Percentiles rank a stretch among this genome's conserved stretches.
These are phyloP conservation scores for Pogonophryne albipinna DNA, from an alignment of 2,797 vertebrate species.

Conservation along the genomic window DNA sequence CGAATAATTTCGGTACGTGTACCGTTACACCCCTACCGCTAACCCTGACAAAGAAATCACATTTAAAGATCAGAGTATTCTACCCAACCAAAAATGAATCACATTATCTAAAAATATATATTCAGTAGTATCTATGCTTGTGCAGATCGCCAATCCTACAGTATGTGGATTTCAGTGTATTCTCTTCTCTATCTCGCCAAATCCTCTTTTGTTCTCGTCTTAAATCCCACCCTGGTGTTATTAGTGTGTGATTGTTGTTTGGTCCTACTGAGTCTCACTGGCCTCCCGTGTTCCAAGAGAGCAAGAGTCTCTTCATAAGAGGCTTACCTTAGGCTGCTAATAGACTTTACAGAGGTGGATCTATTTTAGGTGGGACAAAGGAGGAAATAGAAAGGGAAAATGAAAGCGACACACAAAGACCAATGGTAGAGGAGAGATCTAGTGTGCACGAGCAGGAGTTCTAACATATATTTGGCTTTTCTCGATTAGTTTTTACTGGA, in stretches of 20 bases:
- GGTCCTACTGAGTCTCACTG: slow-evolving; percentile 47
- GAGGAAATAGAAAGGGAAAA: slow-evolving; percentile 37
- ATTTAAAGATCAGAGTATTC: not conserved
- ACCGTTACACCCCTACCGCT: too few relatives aligned
- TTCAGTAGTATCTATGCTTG: not conserved
- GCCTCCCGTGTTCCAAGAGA: slow-evolving; percentile 62
- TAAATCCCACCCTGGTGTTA: slow-evolving; percentile 52
- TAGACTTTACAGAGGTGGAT: slow-evolving; percentile 76
- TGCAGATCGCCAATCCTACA: not conserved
- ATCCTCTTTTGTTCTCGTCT: slow-evolving; percentile 47
- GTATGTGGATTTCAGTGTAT: slow-evolving; percentile 14
- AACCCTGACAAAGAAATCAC: not conserved
- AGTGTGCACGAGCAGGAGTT: not conserved
- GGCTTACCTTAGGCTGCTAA: slow-evolving; percentile 81
- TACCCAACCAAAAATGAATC: not conserved
- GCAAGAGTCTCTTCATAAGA: slow-evolving; percentile 75
- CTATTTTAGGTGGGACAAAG: slow-evolving; percentile 73
- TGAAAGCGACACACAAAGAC: slow-evolving; percentile 21
- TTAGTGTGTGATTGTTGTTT: slow-evolving; percentile 51
- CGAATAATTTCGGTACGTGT: too few relatives aligned
- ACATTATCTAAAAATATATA: too few relatives aligned
- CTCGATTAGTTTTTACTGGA: slow-evolving; percentile 10
- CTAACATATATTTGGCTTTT: not conserved
- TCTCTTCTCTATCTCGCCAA: slow-evolving; percentile 20
- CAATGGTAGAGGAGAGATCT: not conserved